Evolutionary conservation across 2,888 invertebrate species (phyloP), one percentile per base, ranked within the genome.

Genomic region (Agelastica alni): DNA sequence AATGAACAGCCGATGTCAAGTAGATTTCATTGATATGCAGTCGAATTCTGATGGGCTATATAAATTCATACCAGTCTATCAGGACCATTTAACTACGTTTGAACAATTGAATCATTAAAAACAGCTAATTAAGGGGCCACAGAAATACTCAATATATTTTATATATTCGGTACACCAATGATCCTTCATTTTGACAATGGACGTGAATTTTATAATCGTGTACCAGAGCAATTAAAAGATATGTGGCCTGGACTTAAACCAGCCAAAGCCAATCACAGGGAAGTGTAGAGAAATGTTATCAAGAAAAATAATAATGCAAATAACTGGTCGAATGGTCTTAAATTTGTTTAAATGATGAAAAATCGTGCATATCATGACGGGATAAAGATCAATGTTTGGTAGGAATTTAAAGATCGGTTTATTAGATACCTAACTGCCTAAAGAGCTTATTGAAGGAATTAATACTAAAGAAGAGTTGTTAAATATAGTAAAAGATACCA

Each of bases 81-180:
- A n/a, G n/a, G n/a, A n/a, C n/a, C n/a, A n/a, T n/a, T n/a, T n/a
- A n/a, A n/a, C n/a, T n/a, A n/a, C n/a, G n/a, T 42, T 22, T 16
- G 18, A n/a, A 9, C 14, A 42, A 5, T 26, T 42, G 4, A 18
- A 3, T 3, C 42, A 41, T 12, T n/a, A 12, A 17, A 41, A 14
- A 18, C 41, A 10, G 14, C 16, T 41, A 13, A 13, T 20, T 18
- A 14, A 4, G 18, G 4, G 18, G 18, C 42, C 10, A 22, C 42
- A 22, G 16, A 17, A 22, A 42, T 42, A 42, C 18, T 42, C 1
- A n/a, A 42, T 42, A 42, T 42, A 42, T 42, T 42, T 42, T 42
- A 20, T 42, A 42, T 42, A 20, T 42, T 42, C 62, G 22, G 56
- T 48, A 42, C 45, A 9, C 61, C 62, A 32, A 60, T 62, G 51